These are phyloP conservation scores for Belgica antarctica DNA, from an alignment of 2,888 invertebrate species.

Conservation along the genomic window DNA sequence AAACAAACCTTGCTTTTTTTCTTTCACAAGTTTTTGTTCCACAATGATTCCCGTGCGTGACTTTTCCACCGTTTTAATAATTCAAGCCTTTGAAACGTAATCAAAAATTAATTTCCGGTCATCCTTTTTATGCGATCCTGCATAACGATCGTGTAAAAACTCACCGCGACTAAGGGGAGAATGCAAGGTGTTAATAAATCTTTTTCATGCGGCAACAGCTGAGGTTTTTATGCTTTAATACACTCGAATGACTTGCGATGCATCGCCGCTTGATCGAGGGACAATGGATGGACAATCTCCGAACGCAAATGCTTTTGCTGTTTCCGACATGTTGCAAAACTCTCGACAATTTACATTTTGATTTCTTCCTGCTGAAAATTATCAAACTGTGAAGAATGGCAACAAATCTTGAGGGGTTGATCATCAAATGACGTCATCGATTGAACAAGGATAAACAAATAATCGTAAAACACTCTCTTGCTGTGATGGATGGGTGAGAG, in stretches of 20 bases:
- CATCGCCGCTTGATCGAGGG: background rate
- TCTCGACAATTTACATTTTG: background rate
- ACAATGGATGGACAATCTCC: background rate
- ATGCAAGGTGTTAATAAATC: constrained; percentile 35
- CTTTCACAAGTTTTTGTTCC: background rate
- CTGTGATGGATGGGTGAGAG: too few relatives aligned
- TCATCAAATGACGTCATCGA: too few relatives aligned
- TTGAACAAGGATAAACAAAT: too few relatives aligned
- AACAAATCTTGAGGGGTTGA: background rate
- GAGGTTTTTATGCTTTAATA: background rate
- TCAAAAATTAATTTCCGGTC: constrained; percentile 38
- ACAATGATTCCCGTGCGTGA: constrained; percentile 21
- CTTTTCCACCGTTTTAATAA: constrained; percentile 19
- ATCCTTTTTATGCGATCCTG: background rate
- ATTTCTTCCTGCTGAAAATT: background rate
- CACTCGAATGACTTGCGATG: background rate
- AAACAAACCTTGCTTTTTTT: background rate
- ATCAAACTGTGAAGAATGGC: constrained; percentile 10
- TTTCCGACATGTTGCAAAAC: background rate
- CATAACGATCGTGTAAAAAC: background rate
- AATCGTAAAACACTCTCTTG: too few relatives aligned
- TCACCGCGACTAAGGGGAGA: background rate
- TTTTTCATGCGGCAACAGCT: constrained; percentile 17
- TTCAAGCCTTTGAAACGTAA: background rate
- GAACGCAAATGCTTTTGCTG: background rate